These are phyloP conservation scores for Muntiacus reevesi DNA, from an alignment of 2,113 vertebrate genomes.

Conservation along the genomic window DNA sequence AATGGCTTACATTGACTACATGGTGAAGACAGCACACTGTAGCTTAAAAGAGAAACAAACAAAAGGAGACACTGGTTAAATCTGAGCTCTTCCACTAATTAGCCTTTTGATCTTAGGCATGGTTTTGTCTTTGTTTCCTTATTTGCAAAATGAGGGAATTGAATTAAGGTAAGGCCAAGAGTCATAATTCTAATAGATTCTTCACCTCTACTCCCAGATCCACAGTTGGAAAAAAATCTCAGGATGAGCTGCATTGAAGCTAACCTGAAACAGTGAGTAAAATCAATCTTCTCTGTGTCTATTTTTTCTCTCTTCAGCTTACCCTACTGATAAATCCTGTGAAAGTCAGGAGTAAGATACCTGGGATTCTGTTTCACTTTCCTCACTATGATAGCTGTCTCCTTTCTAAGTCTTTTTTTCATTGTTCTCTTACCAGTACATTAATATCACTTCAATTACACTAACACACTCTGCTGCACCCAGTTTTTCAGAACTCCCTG, in stretches of 20 bases:
- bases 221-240: conserved; percentile 28
- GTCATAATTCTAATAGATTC: conserved; percentile 8
- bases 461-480: conserved; percentile 7
- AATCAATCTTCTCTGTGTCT: not conserved
- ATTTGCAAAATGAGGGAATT: not conserved
- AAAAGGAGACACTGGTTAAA: not conserved
- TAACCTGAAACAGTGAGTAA: conserved; percentile 44
- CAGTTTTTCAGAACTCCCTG: conserved; percentile 58
- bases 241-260: not conserved
- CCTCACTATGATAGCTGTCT: not conserved
- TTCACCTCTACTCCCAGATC: conserved; percentile 5
- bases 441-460: not conserved
- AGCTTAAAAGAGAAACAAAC: not conserved
- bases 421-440: not conserved
- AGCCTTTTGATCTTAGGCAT: not conserved
- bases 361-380: not conserved
- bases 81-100: not conserved
- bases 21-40: not conserved
- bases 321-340: not conserved
- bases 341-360: not conserved
- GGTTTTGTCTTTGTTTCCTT: not conserved
- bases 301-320: not conserved
- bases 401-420: conserved; percentile 5
- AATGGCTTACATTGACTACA: not conserved
- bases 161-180: not conserved